These are phyloP conservation scores for Sorex maritimensis DNA, from an alignment of 2,797 vertebrate species.

Conservation along the genomic window DNA sequence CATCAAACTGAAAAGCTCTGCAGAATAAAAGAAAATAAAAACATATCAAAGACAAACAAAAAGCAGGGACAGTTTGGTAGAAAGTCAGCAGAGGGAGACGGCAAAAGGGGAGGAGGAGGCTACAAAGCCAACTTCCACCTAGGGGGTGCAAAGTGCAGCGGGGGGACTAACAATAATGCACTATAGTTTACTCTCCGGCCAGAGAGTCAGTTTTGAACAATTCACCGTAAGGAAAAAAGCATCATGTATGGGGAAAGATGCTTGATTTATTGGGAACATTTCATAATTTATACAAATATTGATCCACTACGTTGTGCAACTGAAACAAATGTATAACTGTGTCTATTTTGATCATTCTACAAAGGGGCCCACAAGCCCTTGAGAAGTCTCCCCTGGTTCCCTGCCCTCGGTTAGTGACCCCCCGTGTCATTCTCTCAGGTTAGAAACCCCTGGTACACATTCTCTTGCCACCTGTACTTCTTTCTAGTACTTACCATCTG, in stretches of 20 bases:
- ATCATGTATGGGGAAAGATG: neutral
- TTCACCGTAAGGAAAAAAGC: neutral
- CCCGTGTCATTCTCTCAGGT: too few species aligned
- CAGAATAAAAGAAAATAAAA: neutral
- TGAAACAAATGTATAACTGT: neutral
- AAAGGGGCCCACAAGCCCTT: neutral
- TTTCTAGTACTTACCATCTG: neutral
- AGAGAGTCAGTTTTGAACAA: neutral
- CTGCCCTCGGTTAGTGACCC: neutral
- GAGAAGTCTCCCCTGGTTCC: constrained; percentile 47
- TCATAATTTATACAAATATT: neutral
- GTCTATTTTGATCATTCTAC: neutral
- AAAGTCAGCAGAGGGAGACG: neutral
- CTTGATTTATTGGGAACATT: neutral
- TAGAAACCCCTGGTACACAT: neutral
- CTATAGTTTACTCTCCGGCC: too few species aligned
- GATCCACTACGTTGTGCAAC: neutral
- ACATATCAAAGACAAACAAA: neutral
- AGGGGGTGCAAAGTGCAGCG: neutral
- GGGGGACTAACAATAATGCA: neutral
- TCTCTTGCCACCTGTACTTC: neutral
- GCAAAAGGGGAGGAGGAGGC: neutral
- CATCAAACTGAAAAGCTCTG: neutral
- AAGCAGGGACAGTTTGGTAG: neutral
- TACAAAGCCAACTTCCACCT: neutral